Conservation (phyloP, 1,140 invertebrate genomes). For the Saxidomus purpurata region DNA sequence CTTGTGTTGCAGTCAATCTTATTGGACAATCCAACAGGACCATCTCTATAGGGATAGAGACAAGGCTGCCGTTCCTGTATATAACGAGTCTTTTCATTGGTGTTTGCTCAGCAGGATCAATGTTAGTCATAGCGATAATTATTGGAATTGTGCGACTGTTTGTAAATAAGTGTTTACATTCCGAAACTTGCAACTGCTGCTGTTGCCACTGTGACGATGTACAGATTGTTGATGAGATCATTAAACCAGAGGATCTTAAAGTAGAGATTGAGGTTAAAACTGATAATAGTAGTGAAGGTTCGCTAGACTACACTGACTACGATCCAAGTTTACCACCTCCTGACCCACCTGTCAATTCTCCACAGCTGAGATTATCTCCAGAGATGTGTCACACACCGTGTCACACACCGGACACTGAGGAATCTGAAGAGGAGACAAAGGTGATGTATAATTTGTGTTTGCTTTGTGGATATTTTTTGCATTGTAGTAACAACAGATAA, state of each 20-base stretch:
- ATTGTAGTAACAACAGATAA: no score
- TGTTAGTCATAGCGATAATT: slow-evolving; percentile 74
- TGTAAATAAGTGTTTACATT: slow-evolving; percentile 62
- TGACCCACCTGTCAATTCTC: slow-evolving; percentile 68
- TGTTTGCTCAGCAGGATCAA: slow-evolving; percentile 62
- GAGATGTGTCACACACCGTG: slow-evolving; percentile 73
- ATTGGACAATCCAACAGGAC: slow-evolving; percentile 72
- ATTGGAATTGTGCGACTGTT: slow-evolving; percentile 73
- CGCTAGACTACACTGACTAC: slow-evolving; percentile 22
- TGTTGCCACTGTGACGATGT: slow-evolving; percentile 56
- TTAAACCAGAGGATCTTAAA: slow-evolving; percentile 7
- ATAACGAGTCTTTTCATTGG: slow-evolving; percentile 72
- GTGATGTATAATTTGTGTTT: no score
- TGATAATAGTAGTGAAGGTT: not conserved
- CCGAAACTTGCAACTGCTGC: slow-evolving; percentile 66
- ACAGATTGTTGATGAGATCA: not conserved
- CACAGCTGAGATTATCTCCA: slow-evolving; percentile 69
- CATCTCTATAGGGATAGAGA: slow-evolving; percentile 62
- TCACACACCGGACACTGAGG: slow-evolving; percentile 57
- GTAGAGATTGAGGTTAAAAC: slow-evolving; percentile 41
- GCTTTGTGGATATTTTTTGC: no score
- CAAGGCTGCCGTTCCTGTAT: slow-evolving; percentile 54
- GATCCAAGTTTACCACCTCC: slow-evolving; percentile 43
- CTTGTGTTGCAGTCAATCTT: slow-evolving; percentile 77
- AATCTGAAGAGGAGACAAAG: slow-evolving; percentile 53